Conservation (phyloP, 2,113 vertebrate species). For the Calyptommatus sinebrachiatus region DNA sequence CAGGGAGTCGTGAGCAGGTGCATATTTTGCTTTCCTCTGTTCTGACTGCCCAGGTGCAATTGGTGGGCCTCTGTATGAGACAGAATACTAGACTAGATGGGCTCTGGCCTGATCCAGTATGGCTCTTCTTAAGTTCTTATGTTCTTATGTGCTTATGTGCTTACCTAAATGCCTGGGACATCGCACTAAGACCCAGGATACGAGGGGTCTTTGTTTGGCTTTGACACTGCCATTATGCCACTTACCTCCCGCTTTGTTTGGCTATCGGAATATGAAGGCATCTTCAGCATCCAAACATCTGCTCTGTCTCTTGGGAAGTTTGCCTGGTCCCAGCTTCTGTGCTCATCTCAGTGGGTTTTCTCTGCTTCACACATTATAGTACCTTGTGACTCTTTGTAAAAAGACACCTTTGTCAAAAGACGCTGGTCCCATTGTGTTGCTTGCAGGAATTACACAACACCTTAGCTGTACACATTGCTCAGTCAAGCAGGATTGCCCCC, state of each 20-base stretch:
- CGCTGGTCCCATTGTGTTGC: constrained; percentile 24
- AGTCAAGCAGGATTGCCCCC: constrained; percentile 53
- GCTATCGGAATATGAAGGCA: constrained; percentile 37
- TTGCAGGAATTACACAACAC: constrained; percentile 42
- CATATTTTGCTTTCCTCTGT: no score
- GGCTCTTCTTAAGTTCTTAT: no score
- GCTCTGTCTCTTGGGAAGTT: constrained; percentile 3
- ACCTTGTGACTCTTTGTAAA: neutral
- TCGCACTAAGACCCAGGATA: neutral
- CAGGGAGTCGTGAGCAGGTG: no score
- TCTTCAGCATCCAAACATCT: constrained; percentile 2
- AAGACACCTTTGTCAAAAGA: constrained; percentile 36
- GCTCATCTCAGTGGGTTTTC: neutral
- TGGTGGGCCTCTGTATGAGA: no score
- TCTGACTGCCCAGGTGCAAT: no score
- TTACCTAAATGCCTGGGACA: neutral
- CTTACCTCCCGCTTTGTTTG: neutral
- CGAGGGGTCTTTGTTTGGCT: neutral
- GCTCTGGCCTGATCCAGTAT: no score
- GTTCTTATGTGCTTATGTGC: no score
- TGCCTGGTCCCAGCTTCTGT: neutral
- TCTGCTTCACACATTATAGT: constrained; percentile 3
- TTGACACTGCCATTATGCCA: neutral
- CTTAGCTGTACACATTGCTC: constrained; percentile 62
- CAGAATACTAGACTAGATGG: no score